Evolutionary conservation across 2,888 invertebrate species (phyloP), one percentile per base, ranked within the genome.

Genomic region (Mythimna lalbum): DNA sequence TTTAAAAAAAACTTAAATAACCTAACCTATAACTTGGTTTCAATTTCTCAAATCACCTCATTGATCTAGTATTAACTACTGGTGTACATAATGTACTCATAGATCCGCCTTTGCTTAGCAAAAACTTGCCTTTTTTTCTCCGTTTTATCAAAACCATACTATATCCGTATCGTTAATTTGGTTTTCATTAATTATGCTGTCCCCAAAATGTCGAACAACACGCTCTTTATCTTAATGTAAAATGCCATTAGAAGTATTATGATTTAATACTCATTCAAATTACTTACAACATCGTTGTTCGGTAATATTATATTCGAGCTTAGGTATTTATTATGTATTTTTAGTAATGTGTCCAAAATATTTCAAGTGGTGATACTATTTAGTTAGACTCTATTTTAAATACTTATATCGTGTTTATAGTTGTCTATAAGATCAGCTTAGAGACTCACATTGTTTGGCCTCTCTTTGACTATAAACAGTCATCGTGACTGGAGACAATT

Each of bases 211-310:
- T 19, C 17, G 7, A 53, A 7, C 19, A 19, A 31, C n/a, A n/a
- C 19, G 4, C 19, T n/a, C 23, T 43, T 21, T 60, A 59, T 76
- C 31, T 53, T 53, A 67, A 73, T 73, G 5, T 33, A 31, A 3
- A 12, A 57, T 52, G 27, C 4, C 39, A 71, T 77, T 74, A 71
- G 5, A 19, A 27, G 39, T 39, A 27, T 17, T 17, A 6, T 69
- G n/a, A 27, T 60, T 39, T 6, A 33, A 50, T 1, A 36, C 3
- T 14, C 1, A 21, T 31, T 33, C 14, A 7, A 23, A 36, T 14
- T 21, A 12, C 21, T 59, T 43, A 27, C n/a, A 17, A 63, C 17
- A 23, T 33, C 31, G 4, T 23, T 67, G 36, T 36, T 66, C 7
- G 9, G 4, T 33, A 23, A 17, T 23, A 33, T 23, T 52, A 52